A percentile compares a stretch with the other conserved stretches of the same genome.
Conservation (phyloP, 2,888 invertebrate genomes). For the Ichneumoninae sp. region DNA sequence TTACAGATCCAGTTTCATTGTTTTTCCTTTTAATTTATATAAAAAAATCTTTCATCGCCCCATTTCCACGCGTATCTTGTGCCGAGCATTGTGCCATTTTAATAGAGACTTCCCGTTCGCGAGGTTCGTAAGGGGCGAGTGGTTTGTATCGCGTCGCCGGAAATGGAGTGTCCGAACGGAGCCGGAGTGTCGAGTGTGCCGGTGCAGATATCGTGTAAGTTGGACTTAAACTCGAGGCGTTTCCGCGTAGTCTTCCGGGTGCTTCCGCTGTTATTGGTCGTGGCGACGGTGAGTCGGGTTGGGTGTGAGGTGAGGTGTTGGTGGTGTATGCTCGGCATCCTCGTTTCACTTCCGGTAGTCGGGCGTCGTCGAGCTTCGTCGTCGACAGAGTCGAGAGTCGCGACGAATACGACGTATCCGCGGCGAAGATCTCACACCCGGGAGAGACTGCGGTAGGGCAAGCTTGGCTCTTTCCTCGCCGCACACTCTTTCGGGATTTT, state of each 20-base stretch:
- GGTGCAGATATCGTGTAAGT: conserved; percentile 83
- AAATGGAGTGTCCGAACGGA: conserved; percentile 76
- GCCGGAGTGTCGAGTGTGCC: conserved; percentile 77
- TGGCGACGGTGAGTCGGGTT: no score
- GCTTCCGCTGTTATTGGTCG: conserved; percentile 47
- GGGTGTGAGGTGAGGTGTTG: conserved; percentile 7
- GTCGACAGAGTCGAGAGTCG: conserved; percentile 10
- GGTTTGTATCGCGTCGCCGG: conserved; percentile 73
- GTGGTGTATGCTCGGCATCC: conserved; percentile 45
- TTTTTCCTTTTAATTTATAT: not conserved
- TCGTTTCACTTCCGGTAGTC: conserved; percentile 27
- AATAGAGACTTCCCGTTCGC: conserved; percentile 75
- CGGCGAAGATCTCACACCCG: conserved; percentile 17
- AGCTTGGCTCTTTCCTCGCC: conserved; percentile 45
- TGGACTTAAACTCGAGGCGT: conserved; percentile 79
- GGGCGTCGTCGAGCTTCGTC: conserved; percentile 35
- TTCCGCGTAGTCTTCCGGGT: conserved; percentile 49
- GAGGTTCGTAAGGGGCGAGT: conserved; percentile 37
- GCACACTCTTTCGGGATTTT: conserved; percentile 63
- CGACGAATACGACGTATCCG: conserved; percentile 26
- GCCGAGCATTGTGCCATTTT: conserved; percentile 77
- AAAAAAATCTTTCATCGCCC: conserved; percentile 6
- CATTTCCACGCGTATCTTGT: conserved; percentile 44
- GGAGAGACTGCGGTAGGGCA: conserved; percentile 1
- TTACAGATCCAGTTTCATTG: not conserved